phyloP scores from a whole-genome alignment of 2,113 vertebrate genomes.

The Mus pahari region DNA sequence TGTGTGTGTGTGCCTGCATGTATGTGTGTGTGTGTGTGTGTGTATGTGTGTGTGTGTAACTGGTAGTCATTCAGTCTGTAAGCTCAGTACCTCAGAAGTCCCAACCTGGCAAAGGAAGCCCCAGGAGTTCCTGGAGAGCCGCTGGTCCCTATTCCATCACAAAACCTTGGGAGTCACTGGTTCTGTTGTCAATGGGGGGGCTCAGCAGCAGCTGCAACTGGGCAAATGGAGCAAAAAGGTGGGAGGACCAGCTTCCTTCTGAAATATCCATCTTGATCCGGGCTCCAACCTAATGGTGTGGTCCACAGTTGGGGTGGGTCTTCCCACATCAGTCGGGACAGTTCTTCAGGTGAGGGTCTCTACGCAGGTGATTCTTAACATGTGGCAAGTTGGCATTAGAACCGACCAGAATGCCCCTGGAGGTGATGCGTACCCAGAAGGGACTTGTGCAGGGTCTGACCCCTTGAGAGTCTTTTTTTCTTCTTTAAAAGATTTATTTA shows the following conservation, averaged over 20 bases:
- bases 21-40: not conserved
- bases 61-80: not conserved
- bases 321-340: not conserved
- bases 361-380: not conserved
- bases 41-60: not conserved
- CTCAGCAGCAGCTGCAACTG: not conserved
- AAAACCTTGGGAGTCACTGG: not conserved
- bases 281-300: not conserved
- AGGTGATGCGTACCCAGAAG: not conserved
- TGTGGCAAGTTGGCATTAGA: not conserved
- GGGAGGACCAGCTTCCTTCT: not conserved
- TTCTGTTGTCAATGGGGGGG: not conserved
- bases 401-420: not conserved
- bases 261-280: not conserved
- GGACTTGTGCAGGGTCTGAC: not conserved
- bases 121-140: not conserved
- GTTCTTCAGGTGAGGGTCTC: not conserved
- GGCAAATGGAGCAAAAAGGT: not conserved
- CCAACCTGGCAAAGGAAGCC: too few relatives aligned
- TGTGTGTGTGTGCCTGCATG: not conserved
- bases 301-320: not conserved
- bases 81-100: not conserved
- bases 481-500: too few relatives aligned
- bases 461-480: not conserved
- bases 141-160: accelerated